Base-by-base conservation (phyloP, 2,797 vertebrate genomes). In the Hippoglossus hippoglossus region DNA sequence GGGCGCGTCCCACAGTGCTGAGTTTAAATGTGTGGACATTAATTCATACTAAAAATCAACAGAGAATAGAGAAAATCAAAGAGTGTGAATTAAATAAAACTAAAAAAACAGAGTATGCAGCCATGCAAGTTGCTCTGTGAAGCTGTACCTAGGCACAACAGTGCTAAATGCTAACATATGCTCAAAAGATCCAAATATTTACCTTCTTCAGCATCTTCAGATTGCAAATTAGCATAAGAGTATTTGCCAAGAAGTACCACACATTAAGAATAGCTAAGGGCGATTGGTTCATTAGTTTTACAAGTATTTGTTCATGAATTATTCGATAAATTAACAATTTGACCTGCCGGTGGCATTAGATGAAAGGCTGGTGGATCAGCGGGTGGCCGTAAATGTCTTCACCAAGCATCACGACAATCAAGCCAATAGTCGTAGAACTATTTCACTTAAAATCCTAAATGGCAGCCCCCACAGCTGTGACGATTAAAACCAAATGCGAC, bases 381-480 rank as follows among this genome's bases (percentile, higher is more conserved):
- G 47, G 47, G 47, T 1, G 19, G 44, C 18, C 4, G 44, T 8
- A 7, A 19, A 19, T 16, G 44, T 46, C 44, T 46, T 5, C 44
- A 46, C 44, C 15, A 46, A 19, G 44, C 18, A 5, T 46, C 44
- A 46, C 7, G 18, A 46, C 16, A 49, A 49, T 49, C 47, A 15
- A n/a, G 15, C 47, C n/a, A 49, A 49, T 9, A 1, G n/a, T 9
- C 9, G 7, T n/a, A 18, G 41, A 44, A 18, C 6, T 9, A 6
- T 52, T 59, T 64, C 16, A 44, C 36, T 36, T 36, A 66, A 58
- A 58, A 58, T 12, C 21, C 34, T 21, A 39, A 58, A 24, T 57
- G 31, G 21, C 22, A 24, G 12, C 34, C 56, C 21, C 57, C 22
- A 6, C 4, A 24, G 1, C 36, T 39, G 34, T 39, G 39, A 15